A percentile compares a stretch with the other conserved stretches of the same genome.
These are phyloP conservation scores for Cotesia glomerata DNA, from an alignment of 1,140 invertebrate genomes.

Conservation along the genomic window DNA sequence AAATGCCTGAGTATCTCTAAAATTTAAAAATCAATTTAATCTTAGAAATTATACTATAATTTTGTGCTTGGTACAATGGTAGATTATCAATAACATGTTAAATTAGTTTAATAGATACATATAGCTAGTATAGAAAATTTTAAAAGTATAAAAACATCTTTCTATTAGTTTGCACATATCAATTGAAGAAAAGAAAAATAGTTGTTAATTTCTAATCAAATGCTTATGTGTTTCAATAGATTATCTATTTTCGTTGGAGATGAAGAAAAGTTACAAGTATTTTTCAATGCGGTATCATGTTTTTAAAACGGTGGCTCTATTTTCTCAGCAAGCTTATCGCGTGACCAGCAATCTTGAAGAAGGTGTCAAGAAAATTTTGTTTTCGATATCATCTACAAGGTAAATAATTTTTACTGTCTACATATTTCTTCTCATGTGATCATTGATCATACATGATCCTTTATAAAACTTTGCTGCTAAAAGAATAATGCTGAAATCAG, in stretches of 20 bases:
- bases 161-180: neutral
- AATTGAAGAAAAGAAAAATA: neutral
- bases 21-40: no score
- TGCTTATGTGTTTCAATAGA: slow-evolving; percentile 41
- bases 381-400: slow-evolving; percentile 22
- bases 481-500: no score
- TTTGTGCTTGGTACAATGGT: no score
- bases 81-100: no score
- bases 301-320: slow-evolving; percentile 43
- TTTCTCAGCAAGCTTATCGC: slow-evolving; percentile 41
- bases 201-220: neutral
- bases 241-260: slow-evolving; percentile 58
- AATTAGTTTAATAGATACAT: no score
- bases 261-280: slow-evolving; percentile 40
- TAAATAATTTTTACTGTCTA: slow-evolving; percentile 4
- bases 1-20: no score
- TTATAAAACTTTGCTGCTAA: no score
- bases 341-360: slow-evolving; percentile 32
- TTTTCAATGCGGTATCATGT: slow-evolving; percentile 39
- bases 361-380: slow-evolving; percentile 3
- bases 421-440: no score
- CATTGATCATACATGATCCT: no score
- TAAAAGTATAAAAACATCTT: neutral
- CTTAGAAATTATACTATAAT: no score
- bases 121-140: no score